These are phyloP conservation scores for Eleutherodactylus coqui DNA, from an alignment of 2,797 vertebrate genomes.

Conservation along the genomic window DNA sequence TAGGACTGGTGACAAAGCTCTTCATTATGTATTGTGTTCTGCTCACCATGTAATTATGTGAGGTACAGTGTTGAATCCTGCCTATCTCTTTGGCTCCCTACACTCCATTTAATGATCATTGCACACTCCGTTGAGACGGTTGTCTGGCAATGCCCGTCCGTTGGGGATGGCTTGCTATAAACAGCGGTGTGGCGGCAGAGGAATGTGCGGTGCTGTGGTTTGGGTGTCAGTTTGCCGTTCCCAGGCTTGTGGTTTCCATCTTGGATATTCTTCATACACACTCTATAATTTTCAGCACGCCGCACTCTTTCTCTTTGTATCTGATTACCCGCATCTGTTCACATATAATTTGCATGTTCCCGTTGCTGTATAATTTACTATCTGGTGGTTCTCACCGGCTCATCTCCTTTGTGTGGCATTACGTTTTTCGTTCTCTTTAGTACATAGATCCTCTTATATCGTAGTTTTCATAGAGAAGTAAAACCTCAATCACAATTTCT, in stretches of 20 bases:
- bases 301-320: slow-evolving; percentile 7
- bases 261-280: background rate
- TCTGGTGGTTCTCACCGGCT: background rate
- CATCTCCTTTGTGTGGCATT: background rate
- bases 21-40: background rate
- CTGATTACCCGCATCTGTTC: slow-evolving; percentile 19
- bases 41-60: background rate
- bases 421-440: background rate
- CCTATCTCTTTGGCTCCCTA: no score
- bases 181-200: background rate
- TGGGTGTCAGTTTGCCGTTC: slow-evolving; percentile 40
- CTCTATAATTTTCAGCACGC: slow-evolving; percentile 36
- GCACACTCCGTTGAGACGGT: background rate
- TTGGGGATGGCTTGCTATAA: background rate
- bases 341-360: slow-evolving; percentile 26
- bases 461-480: background rate
- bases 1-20: no score
- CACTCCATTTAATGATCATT: background rate
- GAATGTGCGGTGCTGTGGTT: slow-evolving; percentile 46
- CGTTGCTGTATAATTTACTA: slow-evolving; percentile 18
- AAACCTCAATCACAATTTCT: no score
- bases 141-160: background rate
- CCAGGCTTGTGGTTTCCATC: slow-evolving; percentile 51
- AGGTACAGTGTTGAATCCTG: no score
- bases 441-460: background rate